phyloP scores from a whole-genome alignment of 2,888 invertebrate genomes.

The Drosophila greeni region DNA sequence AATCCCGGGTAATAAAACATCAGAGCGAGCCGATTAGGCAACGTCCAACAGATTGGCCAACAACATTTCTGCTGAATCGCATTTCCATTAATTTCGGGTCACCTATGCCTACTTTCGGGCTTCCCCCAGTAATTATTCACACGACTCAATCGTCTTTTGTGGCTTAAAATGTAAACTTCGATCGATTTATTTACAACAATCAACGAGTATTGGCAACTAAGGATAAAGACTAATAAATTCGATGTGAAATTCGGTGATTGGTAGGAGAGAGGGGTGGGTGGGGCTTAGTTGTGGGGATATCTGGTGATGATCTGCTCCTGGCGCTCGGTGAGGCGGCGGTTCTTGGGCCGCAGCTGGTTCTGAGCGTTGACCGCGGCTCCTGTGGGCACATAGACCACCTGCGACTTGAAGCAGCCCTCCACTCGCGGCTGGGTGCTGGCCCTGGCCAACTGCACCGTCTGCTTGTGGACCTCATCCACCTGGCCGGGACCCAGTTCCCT shows the following conservation, averaged over 20 bases:
- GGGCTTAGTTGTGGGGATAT: conserved; percentile 48
- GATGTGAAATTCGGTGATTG: conserved; percentile 30
- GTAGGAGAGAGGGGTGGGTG: background rate
- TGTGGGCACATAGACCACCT: conserved; percentile 26
- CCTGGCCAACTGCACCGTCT: conserved; percentile 52
- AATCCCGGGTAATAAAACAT: conserved; percentile 20
- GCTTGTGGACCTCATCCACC: conserved; percentile 56
- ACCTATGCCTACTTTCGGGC: conserved; percentile 31
- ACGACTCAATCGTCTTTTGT: background rate
- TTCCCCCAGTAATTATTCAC: background rate
- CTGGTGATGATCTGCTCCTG: conserved; percentile 31
- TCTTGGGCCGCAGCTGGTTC: conserved; percentile 32
- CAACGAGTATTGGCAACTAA: conserved; percentile 18
- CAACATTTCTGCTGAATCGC: conserved; percentile 17
- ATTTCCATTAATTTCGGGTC: background rate
- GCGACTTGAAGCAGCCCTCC: conserved; percentile 40
- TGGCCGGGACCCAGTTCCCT: conserved; percentile 51
- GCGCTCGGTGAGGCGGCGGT: conserved; percentile 50
- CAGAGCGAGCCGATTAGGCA: conserved; percentile 14
- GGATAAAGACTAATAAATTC: conserved; percentile 38
- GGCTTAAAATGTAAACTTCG: conserved; percentile 11
- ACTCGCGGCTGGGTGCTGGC: conserved; percentile 36
- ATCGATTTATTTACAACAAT: conserved; percentile 32
- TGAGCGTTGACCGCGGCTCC: conserved; percentile 21
- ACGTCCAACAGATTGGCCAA: conserved; percentile 22